Percentiles rank a stretch among this genome's conserved stretches.
phyloP scores from a whole-genome alignment of 2,113 vertebrate genomes.

The Lutjanus erythropterus region DNA sequence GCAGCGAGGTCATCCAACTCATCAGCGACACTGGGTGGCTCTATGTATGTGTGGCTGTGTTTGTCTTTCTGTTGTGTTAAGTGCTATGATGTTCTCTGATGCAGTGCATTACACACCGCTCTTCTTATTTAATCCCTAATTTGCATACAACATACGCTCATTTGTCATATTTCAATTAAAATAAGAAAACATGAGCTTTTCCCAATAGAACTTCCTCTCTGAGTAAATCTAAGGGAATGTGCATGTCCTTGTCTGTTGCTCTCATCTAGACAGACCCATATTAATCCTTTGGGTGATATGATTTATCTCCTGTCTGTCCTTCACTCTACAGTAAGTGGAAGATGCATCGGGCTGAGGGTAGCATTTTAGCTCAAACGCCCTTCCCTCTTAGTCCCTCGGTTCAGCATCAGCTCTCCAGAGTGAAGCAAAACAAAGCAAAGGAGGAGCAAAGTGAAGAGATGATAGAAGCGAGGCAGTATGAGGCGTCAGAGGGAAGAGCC shows the following conservation, averaged over 20 bases:
- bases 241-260: slow-evolving; percentile 74
- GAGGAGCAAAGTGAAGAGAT: slow-evolving; percentile 1
- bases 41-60: slow-evolving; percentile 15
- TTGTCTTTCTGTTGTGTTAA: slow-evolving; percentile 14
- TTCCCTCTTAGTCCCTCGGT: slow-evolving; percentile 41
- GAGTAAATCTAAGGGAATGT: slow-evolving; percentile 41
- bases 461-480: slow-evolving; percentile 17
- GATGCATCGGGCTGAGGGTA: slow-evolving; percentile 57
- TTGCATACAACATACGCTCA: slow-evolving; percentile 26
- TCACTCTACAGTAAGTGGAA: slow-evolving; percentile 68
- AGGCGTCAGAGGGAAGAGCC: background rate
- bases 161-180: slow-evolving; percentile 62
- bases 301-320: slow-evolving; percentile 77
- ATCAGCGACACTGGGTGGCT: slow-evolving; percentile 26
- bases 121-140: slow-evolving; percentile 36
- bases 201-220: slow-evolving; percentile 1
- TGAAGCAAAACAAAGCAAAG: slow-evolving; percentile 27
- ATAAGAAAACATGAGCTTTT: slow-evolving; percentile 24
- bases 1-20: slow-evolving; percentile 63
- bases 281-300: slow-evolving; percentile 74
- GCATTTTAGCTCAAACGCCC: slow-evolving; percentile 54
- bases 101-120: slow-evolving; percentile 2
- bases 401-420: slow-evolving; percentile 16
- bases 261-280: slow-evolving; percentile 47
- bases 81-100: slow-evolving; percentile 11